Base-by-base conservation (phyloP, 2,113 vertebrate genomes). In the Odocoileus hemionus region DNA sequence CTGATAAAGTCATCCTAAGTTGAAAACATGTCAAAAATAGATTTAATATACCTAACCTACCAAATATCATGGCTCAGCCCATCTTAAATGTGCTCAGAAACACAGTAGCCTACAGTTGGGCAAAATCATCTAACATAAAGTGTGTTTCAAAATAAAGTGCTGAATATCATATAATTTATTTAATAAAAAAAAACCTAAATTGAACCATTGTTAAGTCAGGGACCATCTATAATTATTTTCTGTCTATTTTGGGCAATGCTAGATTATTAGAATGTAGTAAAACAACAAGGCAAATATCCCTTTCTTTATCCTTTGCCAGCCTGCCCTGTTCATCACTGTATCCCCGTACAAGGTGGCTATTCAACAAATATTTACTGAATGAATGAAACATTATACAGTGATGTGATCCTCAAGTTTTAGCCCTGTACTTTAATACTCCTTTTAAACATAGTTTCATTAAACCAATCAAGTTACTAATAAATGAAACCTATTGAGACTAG, bases 381-480 rank as follows among this genome's bases (percentile, higher is more conserved):
- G 58, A 58, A 58, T 7, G 57, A 21, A 76, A 58, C 15, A 26
- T 0, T 39, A 70, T 15, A 17, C 79, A 39, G 74, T 33, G 8
- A 74, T 13, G 6, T 33, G 16, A 79, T 17, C 52, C 39, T 45
- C 50, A 33, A 30, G 17, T 64, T 76, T 43, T 28, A 76, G 39
- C 57, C 23, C 39, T 86, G 54, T 64, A 33, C 15, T 94, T 88
- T 60, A 23, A 5, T 25, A 70, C 2, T 4, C 3, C 43, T 86
- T 87, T 76, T 67, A n/a, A 85, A 90, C 92, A 86, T 36, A 64
- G 36, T 85, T 70, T 79, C 54, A 96, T 88, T 84, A 97, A 95
- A 95, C 0, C 0, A 47, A 19, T 60, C 50, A 83, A 83, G 74
- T 78, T 83, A 95, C 74, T 91, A 55, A 94, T 17, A 10, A 96